Evolutionary conservation across 2,888 invertebrate species (phyloP), one percentile per base, ranked within the genome.

Genomic region (Thysanoteuthis rhombus): DNA sequence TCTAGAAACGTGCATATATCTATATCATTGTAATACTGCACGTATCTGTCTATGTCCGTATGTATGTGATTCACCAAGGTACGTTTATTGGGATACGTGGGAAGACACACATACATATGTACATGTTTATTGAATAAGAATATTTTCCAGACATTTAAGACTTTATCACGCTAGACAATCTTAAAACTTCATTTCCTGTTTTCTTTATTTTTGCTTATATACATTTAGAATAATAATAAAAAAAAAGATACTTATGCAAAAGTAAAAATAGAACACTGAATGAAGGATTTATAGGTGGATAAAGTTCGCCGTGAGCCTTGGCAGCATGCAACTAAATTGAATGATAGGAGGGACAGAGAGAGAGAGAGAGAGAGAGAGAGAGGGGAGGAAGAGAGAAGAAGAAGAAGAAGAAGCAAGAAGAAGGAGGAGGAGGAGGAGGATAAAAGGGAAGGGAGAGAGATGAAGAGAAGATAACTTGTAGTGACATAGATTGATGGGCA

Each of bases 111-210:
- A n/a, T 75, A 75, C 75, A 16, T n/a, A 4, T n/a, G n/a, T 36
- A 75, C n/a, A 75, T 75, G n/a, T 75, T 75, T 75, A 75, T 75
- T 75, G n/a, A n/a, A 75, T 12, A 12, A 12, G 75, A 36, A 75
- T n/a, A 75, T n/a, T 75, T 75, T 75, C 75, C n/a, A 75, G 75
- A 75, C 75, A 75, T 75, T 75, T 75, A 75, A 19, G 75, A 75
- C 75, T 75, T 75, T 75, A 75, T 75, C 75, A 75, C 75, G 75
- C n/a, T n/a, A 75, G n/a, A 75, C 75, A 75, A 75, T 75, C 75
- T 75, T 75, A 75, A 75, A 75, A 75, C 16, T 75, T 75, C 5
- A 58, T 58, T 58, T 58, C 58, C 32, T 28, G 28, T 75, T 75
- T 75, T 36, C 12, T n/a, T n/a, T 36, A 4, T 75, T n/a, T 75